phyloP scores from a whole-genome alignment of 2,113 vertebrate genomes.

The Sylvietta virens region DNA sequence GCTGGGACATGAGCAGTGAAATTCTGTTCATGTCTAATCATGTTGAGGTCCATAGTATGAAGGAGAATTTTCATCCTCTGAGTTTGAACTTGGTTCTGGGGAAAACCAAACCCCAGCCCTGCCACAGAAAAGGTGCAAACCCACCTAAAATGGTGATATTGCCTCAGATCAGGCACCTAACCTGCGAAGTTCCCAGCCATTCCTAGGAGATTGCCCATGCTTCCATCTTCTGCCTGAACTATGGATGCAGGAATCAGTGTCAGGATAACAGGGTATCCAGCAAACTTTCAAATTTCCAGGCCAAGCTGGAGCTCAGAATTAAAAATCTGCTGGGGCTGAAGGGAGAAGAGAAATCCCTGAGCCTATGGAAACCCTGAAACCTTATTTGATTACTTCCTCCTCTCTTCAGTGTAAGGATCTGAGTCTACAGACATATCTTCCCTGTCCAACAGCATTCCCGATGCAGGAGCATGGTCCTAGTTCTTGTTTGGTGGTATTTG shows the following conservation, averaged over 20 bases:
- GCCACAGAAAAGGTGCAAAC: background rate
- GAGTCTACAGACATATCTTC: background rate
- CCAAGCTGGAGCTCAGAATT: background rate
- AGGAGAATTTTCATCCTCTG: background rate
- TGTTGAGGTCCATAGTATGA: background rate
- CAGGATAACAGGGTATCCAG: background rate
- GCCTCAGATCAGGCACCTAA: background rate
- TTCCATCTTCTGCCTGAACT: background rate
- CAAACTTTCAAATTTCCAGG: background rate
- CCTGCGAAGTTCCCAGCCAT: background rate
- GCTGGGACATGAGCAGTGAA: background rate
- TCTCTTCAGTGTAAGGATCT: background rate
- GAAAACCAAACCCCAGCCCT: background rate
- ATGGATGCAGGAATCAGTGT: background rate
- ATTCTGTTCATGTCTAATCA: background rate
- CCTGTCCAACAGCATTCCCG: background rate
- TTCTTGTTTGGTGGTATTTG: background rate
- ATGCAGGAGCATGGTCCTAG: background rate
- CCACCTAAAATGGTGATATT: background rate
- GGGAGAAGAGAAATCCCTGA: background rate
- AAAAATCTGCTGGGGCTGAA: background rate
- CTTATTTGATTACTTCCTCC: background rate
- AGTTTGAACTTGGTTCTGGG: background rate
- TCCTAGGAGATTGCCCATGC: background rate
- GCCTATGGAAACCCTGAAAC: background rate